Percentiles rank a stretch among this genome's conserved stretches.
phyloP scores from a whole-genome alignment of 2,797 vertebrate species.

The Triplophysa yarkandensis region DNA sequence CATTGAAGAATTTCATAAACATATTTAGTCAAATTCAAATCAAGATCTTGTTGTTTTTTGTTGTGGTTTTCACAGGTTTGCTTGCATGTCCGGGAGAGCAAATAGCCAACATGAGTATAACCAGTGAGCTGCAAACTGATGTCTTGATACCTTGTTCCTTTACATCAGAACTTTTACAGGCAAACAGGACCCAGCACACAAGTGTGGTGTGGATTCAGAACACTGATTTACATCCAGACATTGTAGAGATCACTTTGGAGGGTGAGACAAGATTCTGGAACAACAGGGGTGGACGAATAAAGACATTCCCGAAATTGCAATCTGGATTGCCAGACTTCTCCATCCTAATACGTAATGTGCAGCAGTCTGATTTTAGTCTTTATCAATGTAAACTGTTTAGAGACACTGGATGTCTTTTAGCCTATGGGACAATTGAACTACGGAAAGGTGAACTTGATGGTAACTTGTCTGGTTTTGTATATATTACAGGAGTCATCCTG shows the following conservation, averaged over 20 bases:
- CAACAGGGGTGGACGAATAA: background rate
- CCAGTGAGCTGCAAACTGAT: slow-evolving; percentile 29
- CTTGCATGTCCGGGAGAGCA: background rate
- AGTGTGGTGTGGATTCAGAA: slow-evolving; percentile 20
- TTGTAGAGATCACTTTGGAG: slow-evolving; percentile 26
- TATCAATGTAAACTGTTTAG: slow-evolving; percentile 33
- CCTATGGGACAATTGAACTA: background rate
- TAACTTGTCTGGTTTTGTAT: too few relatives aligned
- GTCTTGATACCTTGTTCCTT: slow-evolving; percentile 33
- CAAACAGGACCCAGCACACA: background rate
- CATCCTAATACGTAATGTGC: slow-evolving; percentile 21
- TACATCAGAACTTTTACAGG: background rate
- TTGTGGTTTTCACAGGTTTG: slow-evolving; percentile 14
- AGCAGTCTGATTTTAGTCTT: slow-evolving; percentile 24
- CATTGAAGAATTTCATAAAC: background rate
- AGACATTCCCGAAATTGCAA: background rate
- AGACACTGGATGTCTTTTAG: background rate
- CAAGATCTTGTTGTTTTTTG: background rate
- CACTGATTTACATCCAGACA: background rate
- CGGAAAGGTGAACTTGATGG: background rate
- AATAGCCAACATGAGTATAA: background rate
- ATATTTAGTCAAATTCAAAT: background rate
- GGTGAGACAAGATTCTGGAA: slow-evolving; percentile 14
- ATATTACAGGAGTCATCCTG: too few relatives aligned
- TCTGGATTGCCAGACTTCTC: slow-evolving; percentile 21